Base-by-base conservation (phyloP, 2,113 vertebrate genomes). In the Zosterops borbonicus region DNA sequence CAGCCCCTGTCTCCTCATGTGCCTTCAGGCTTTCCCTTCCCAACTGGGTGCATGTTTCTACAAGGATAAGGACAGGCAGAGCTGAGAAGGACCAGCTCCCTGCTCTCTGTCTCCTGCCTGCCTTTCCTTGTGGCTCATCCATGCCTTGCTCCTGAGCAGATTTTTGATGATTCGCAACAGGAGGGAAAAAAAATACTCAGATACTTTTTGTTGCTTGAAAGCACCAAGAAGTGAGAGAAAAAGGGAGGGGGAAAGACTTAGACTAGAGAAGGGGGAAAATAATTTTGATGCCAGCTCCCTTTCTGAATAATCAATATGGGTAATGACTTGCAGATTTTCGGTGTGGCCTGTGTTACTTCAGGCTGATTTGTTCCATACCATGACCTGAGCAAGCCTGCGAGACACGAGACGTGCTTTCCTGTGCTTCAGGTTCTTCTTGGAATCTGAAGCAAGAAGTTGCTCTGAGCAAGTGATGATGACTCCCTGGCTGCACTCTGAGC, bases 281-380 rank as follows among this genome's bases (percentile, higher is more conserved):
- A 2, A 33, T 59, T 83, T 86, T 91, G 50, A 70, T 95, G 94
- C 94, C 78, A 96, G 67, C 31, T 90, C 37, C 68, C 33, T 92
- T 92, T 96, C 74, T 92, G 81, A 91, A 89, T 89, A 95, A 90
- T 78, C 86, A 68, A 96, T 93, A 89, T 31, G n/a, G 52, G 35
- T 95, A 97, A 96, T 87, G 79, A 82, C 63, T 97, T 95, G 75
- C 95, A 97, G 95, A 95, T 83, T 81, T 74, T 83, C 93, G 64
- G 74, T 52, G 56, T 95, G 79, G 86, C 83, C 92, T 96, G 74
- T 73, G 59, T 96, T 95, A 82, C 82, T 89, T 94, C 89, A 83
- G 27, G 46, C 62, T 95, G 92, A 96, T 96, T 89, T 94, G 62
- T 95, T 97, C 86, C 95, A 92, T 82, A 64, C 68, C 76, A 63